Conservation (phyloP, 2,113 vertebrate species). For the Petroica traversi region DNA sequence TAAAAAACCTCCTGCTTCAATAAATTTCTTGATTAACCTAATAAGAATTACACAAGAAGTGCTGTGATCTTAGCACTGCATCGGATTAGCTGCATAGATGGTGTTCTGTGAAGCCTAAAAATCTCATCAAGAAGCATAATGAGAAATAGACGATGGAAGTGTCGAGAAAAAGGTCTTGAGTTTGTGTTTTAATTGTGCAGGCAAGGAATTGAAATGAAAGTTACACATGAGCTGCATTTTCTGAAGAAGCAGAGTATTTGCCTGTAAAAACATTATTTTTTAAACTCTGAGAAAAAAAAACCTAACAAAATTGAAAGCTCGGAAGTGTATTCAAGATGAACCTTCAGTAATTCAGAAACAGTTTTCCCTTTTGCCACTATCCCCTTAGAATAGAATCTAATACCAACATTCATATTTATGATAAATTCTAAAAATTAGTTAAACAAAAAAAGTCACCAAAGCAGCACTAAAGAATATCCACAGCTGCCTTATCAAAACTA, state of each 20-base stretch:
- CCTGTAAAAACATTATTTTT: not conserved
- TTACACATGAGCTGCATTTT: conserved; percentile 3
- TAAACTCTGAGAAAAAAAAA: not conserved
- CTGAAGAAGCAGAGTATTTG: not conserved
- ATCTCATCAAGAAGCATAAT: conserved; percentile 50
- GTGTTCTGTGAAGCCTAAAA: conserved; percentile 49
- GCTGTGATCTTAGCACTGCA: conserved; percentile 50
- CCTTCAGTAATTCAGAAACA: not conserved
- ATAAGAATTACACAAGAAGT: conserved; percentile 57
- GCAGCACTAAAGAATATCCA: not conserved
- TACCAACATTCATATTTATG: not conserved
- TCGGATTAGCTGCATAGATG: conserved; percentile 38
- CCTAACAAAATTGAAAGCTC: not conserved
- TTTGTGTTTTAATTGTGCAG: conserved; percentile 50
- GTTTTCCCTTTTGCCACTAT: not conserved
- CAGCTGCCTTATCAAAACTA: not conserved
- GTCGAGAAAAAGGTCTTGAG: not conserved
- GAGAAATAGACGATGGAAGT: conserved; percentile 44
- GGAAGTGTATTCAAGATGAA: not conserved
- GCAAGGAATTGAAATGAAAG: conserved; percentile 7
- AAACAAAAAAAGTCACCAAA: not conserved
- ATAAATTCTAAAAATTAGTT: not conserved
- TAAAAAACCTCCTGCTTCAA: conserved; percentile 67
- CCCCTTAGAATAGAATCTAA: not conserved
- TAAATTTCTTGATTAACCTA: conserved; percentile 69